A percentile compares a stretch with the other conserved stretches of the same genome.
phyloP scores from a whole-genome alignment of 2,888 invertebrate species.

The Cepaea hortensis region DNA sequence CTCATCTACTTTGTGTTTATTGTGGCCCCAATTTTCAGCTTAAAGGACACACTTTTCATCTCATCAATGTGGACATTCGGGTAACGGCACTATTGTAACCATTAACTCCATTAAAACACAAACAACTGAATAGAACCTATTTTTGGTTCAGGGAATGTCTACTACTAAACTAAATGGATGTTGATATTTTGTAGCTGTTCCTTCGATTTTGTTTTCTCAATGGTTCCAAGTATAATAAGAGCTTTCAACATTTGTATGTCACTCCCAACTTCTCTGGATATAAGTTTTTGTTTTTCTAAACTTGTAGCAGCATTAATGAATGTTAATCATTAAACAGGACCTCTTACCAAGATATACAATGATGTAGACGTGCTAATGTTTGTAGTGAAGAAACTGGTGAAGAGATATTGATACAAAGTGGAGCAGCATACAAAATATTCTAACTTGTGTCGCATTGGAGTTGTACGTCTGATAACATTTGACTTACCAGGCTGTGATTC shows the following conservation, averaged over 20 bases:
- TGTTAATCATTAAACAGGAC: no score
- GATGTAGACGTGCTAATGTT: no score
- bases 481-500: neutral
- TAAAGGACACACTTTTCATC: conserved; percentile 42
- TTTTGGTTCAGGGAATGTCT: neutral
- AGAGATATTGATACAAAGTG: neutral
- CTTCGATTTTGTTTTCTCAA: neutral
- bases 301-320: no score
- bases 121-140: neutral
- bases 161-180: neutral
- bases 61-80: conserved; percentile 40
- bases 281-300: no score
- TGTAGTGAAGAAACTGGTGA: neutral
- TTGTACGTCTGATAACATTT: neutral
- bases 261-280: no score
- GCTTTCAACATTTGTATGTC: no score
- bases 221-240: no score
- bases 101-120: neutral
- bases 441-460: neutral
- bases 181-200: conserved; percentile 1
- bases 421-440: neutral
- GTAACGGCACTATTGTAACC: conserved; percentile 21
- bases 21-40: conserved; percentile 43
- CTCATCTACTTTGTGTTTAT: neutral
- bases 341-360: no score